phyloP scores from a whole-genome alignment of 2,888 invertebrate genomes.

The Schizaphis graminum region DNA sequence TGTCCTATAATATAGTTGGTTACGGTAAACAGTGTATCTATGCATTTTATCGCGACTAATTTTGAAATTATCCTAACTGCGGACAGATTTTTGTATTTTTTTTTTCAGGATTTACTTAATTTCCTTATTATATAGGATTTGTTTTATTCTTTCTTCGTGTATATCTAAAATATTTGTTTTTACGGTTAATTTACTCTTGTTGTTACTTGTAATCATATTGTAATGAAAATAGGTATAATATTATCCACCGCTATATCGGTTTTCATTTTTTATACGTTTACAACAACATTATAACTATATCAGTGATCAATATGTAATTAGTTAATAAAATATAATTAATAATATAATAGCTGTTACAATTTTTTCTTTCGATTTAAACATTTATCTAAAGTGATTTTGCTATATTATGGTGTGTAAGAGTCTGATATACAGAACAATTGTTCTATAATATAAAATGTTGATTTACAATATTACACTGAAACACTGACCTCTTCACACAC shows the following conservation, averaged over 20 bases:
- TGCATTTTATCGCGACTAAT: neutral
- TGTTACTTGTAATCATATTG: neutral
- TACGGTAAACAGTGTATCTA: too few species aligned
- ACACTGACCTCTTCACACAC: slow-evolving; percentile 14
- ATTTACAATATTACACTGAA: neutral
- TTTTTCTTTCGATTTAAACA: neutral
- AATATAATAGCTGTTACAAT: neutral
- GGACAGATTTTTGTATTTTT: neutral
- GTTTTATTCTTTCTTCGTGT: neutral
- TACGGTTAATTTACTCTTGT: neutral
- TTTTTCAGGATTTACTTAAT: neutral
- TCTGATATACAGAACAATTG: neutral
- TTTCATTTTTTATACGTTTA: neutral
- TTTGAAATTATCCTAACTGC: neutral
- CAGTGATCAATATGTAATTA: neutral
- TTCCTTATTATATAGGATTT: neutral
- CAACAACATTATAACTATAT: neutral
- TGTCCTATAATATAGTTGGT: too few species aligned
- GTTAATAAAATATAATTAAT: neutral
- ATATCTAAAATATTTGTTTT: neutral
- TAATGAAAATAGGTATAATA: neutral
- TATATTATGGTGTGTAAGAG: neutral
- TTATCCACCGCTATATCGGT: neutral
- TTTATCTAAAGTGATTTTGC: neutral
- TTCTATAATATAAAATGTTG: neutral